Evolutionary conservation across 2,888 invertebrate genomes (phyloP).

Genomic region (Tiphia femorata): DNA sequence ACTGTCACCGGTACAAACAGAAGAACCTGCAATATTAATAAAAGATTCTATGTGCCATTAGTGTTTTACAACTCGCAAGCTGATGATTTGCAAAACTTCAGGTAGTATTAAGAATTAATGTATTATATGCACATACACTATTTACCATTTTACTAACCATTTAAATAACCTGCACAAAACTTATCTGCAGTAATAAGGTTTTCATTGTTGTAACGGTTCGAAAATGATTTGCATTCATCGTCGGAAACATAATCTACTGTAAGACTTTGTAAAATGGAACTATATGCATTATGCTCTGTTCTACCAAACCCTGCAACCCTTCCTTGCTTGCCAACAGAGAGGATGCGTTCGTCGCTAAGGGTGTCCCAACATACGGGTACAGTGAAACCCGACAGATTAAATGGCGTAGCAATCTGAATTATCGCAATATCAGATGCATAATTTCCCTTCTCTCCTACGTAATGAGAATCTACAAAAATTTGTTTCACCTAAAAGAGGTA

Average conservation of each 20-base stretch:
- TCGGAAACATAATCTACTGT: constrained; percentile 57
- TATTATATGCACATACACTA: background rate
- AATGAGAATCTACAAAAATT: too few species aligned
- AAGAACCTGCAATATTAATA: constrained; percentile 62
- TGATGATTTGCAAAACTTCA: too few species aligned
- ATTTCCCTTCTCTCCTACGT: too few species aligned
- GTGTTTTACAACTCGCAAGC: too few species aligned
- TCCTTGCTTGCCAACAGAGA: constrained; percentile 55
- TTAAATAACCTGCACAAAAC: constrained; percentile 66
- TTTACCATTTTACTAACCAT: constrained; percentile 53
- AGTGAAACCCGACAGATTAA: too few species aligned
- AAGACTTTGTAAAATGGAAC: constrained; percentile 55
- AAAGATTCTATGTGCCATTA: too few species aligned
- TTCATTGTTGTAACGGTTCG: constrained; percentile 31
- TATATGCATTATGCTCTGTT: constrained; percentile 51
- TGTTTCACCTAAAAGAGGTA: too few species aligned
- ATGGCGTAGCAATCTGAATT: too few species aligned
- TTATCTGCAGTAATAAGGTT: constrained; percentile 61
- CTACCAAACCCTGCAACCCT: constrained; percentile 64
- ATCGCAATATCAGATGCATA: too few species aligned
- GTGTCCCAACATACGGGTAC: too few species aligned
- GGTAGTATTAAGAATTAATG: background rate
- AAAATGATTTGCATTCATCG: constrained; percentile 47
- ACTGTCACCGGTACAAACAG: constrained; percentile 70
- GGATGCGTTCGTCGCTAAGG: constrained; percentile 40